A percentile compares a stretch with the other conserved stretches of the same genome.
phyloP scores from a whole-genome alignment of 1,140 invertebrate species.

The Procambarus virginalis region DNA sequence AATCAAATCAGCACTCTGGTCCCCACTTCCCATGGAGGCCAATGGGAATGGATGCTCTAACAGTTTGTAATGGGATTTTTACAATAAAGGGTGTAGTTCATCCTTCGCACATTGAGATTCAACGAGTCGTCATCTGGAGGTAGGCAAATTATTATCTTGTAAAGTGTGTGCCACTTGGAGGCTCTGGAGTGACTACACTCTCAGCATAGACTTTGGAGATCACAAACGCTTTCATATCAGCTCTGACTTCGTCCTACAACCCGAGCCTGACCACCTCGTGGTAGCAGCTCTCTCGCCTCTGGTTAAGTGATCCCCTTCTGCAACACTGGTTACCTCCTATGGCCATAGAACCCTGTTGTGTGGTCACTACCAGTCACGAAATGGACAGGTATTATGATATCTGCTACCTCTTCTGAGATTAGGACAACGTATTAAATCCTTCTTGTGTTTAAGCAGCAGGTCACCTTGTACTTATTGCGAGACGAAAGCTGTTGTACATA shows the following conservation, averaged over 20 bases:
- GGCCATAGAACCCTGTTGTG: slow-evolving; percentile 8
- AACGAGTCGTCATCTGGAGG: slow-evolving; percentile 27
- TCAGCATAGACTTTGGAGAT: slow-evolving; percentile 6
- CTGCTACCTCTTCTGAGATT: no score
- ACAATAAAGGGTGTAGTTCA: slow-evolving; percentile 21
- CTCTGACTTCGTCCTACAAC: neutral
- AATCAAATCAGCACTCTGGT: neutral
- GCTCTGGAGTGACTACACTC: neutral
- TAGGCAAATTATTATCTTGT: neutral
- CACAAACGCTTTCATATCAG: slow-evolving; percentile 38
- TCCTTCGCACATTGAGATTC: slow-evolving; percentile 21
- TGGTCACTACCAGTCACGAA: slow-evolving; percentile 26
- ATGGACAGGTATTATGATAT: no score
- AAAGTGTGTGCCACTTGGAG: slow-evolving; percentile 18
- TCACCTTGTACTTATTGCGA: no score
- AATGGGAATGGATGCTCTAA: slow-evolving; percentile 17
- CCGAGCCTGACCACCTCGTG: slow-evolving; percentile 14
- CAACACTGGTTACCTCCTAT: slow-evolving; percentile 19
- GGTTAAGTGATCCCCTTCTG: neutral
- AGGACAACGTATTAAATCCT: no score
- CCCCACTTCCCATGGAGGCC: neutral
- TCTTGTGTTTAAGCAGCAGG: no score
- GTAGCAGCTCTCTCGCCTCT: neutral
- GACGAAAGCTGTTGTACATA: no score
- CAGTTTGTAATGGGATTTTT: slow-evolving; percentile 22